Base-by-base conservation (phyloP, 2,113 vertebrate species). In the Strix uralensis region DNA sequence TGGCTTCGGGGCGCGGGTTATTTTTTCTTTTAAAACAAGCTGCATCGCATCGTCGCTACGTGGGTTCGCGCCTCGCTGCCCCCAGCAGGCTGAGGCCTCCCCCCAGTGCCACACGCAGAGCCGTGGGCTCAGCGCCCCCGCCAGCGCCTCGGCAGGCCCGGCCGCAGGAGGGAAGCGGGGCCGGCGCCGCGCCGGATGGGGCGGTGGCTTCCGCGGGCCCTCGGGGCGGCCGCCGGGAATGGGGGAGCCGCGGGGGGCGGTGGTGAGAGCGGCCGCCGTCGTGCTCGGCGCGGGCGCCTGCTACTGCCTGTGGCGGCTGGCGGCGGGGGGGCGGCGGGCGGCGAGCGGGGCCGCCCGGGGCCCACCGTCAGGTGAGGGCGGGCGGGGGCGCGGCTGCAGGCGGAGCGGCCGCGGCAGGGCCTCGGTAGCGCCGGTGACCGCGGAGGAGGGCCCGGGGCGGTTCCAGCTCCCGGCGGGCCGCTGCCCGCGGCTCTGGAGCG, bases 291-390 rank as follows among this genome's bases (percentile, higher is more conserved):
- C 57, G 26, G 78, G 65, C 6, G 80, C 44, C 44, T 92, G 88
- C 65, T 95, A 95, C 47, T 77, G 81, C 81, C 70, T 92, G 4
- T 89, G 86, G 90, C 65, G 65, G n/a, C 58, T 78, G 55, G 55
- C 47, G 22, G 67, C 52, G 36, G 40, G 55, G 29, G 5, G 22
- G 5, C 74, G 4, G 25, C 16, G 57, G 47, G 30, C 47, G 6
- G 46, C 26, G 38, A 38, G 18, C 16, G 19, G 26, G 11, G 8
- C n/a, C 20, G 22, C 11, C 15, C 38, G 20, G 36, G 23, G 20
- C 10, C 40, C 29, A 46, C 80, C 27, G 6, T 12, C 81, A 67
- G 92, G 81, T 79, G 82, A 86, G 84, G 32, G 5, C 46, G 42
- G 46, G 34, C 42, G 15, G 54, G 34, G 18, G 46, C 46, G 46